phyloP scores from a whole-genome alignment of 2,888 invertebrate genomes.

The Lepeophtheirus nordmannii region DNA sequence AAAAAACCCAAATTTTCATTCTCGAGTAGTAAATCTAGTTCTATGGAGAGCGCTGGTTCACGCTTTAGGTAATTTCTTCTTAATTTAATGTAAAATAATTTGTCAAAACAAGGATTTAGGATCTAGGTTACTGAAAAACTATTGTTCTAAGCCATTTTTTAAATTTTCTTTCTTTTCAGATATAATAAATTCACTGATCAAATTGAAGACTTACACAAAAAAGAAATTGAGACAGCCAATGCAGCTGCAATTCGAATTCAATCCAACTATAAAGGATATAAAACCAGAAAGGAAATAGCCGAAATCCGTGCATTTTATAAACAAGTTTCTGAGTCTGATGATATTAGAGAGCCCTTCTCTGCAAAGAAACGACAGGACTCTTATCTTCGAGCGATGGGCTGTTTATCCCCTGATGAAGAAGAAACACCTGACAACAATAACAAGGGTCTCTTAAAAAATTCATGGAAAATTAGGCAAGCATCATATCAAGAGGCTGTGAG shows the following conservation, averaged over 20 bases:
- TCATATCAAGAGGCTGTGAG: slow-evolving; percentile 22
- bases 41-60: background rate
- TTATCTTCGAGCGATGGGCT: slow-evolving; percentile 13
- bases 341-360: slow-evolving; percentile 7
- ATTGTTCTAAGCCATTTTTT: background rate
- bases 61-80: background rate
- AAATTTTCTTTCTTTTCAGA: background rate
- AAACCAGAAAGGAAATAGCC: slow-evolving; percentile 11
- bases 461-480: slow-evolving; percentile 22
- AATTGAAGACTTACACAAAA: background rate
- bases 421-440: background rate
- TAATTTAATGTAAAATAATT: background rate
- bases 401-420: slow-evolving; percentile 10
- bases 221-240: background rate
- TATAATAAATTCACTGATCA: background rate
- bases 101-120: too few species aligned
- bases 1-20: background rate
- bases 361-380: slow-evolving; percentile 19
- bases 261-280: background rate
- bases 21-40: background rate
- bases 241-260: slow-evolving; percentile 4
- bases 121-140: background rate
- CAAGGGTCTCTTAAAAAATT: background rate
- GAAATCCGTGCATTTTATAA: slow-evolving; percentile 8
- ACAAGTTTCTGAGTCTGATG: slow-evolving; percentile 6